Base-by-base conservation (phyloP, 92 coral and sea anemone genomes). In the Epizoanthus fatuus region DNA sequence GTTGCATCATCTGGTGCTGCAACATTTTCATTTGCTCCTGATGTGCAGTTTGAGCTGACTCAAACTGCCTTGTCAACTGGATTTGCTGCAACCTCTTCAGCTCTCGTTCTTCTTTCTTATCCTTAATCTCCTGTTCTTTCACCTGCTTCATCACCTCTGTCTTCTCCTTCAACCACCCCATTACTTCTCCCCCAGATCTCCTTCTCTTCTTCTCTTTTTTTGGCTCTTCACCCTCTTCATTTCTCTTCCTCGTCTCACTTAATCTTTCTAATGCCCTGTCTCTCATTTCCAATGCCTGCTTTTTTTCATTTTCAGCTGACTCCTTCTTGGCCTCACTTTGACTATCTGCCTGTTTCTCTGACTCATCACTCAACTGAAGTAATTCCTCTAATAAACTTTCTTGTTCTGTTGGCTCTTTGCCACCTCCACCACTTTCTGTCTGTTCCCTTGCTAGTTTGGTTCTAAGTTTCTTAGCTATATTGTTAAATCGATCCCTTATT, bases 361-460 rank as follows among this genome's bases (percentile, higher is more conserved):
- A 57, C 77, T 89, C 93, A 8, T 70, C 75, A 55, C 72, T 84
- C 39, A 89, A 56, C 37, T 75, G 86, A 35, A 92, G 81, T 22
- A 89, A 63, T 55, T 89, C 92, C 65, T 92, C 95, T 78, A 92
- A 37, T 39, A 92, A 12, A 20, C 52, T 56, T 75, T 89, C 93
- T 7, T 66, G 79, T 38, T 81, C 93, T 3, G 82, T 88, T 80
- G 71, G 59, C 59, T 83, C 82, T 47, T 65, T 66, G 45, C 86
- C 95, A 13, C 89, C 91, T 55, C 89, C 95, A 54, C 95, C 95
- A 84, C 90, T 88, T 49, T 89, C 86, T 54, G 62, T 81, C 62
- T 85, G 87, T 75, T 92, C 88, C 74, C 62, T 62, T 57, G 79
- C 75, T 52, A 87, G 66, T 80, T 81, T 88, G 6, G 85, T 81